Conservation (phyloP, 2,888 invertebrate genomes). For the Coleophora deauratella region DNA sequence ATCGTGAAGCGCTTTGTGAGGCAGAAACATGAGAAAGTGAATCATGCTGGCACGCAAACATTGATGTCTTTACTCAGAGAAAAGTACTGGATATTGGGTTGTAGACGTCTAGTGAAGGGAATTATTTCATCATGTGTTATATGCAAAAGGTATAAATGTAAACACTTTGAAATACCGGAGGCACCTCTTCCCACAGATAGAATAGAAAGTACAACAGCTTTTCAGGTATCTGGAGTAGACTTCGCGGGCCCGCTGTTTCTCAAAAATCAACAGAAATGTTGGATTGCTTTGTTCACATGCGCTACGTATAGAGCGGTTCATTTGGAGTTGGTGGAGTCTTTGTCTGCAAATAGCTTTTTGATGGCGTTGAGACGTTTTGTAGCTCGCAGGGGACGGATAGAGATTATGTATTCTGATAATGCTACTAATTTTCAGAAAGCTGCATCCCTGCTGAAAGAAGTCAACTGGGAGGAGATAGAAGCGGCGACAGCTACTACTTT, state of each 20-base stretch:
- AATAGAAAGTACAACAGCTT: slow-evolving; percentile 2
- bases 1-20: too few species aligned
- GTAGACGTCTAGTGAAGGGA: too few species aligned
- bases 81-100: too few species aligned
- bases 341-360: neutral
- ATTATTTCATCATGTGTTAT: too few species aligned
- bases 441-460: too few species aligned
- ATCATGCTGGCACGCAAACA: too few species aligned
- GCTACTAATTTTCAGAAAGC: neutral
- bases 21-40: too few species aligned
- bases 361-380: neutral
- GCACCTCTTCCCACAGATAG: slow-evolving; percentile 6
- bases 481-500: too few species aligned
- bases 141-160: neutral
- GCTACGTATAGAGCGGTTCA: neutral
- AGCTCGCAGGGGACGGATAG: neutral
- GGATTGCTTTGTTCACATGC: neutral
- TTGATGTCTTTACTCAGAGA: too few species aligned
- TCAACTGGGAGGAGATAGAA: too few species aligned
- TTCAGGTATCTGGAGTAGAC: slow-evolving; percentile 6
- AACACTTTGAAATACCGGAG: neutral
- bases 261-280: too few species aligned
- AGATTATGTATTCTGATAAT: neutral
- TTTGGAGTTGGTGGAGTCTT: neutral
- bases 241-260: slow-evolving; percentile 7